These are phyloP conservation scores for Gymnogyps californianus DNA, from an alignment of 2,113 vertebrate species.

Conservation along the genomic window DNA sequence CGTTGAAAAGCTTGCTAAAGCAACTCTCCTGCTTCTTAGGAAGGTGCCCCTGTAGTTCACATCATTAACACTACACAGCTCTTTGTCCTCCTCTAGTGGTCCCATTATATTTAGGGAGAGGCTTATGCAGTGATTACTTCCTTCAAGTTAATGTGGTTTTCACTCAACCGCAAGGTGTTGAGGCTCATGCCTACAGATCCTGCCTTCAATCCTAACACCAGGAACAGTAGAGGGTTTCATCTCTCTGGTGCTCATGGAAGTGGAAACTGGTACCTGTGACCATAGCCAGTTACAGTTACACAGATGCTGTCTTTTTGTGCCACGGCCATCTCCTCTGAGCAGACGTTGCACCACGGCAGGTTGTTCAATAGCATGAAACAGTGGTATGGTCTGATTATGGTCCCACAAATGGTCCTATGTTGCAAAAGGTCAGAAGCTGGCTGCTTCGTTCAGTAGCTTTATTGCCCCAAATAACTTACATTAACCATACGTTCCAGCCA, in stretches of 20 bases:
- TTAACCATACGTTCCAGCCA: not conserved
- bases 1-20: not conserved
- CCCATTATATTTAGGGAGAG: not conserved
- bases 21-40: not conserved
- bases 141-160: not conserved
- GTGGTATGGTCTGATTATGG: not conserved
- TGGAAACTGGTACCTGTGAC: not conserved
- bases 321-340: not conserved
- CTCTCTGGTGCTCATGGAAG: not conserved
- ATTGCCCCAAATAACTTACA: not conserved
- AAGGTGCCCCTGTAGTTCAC: not conserved
- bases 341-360: not conserved
- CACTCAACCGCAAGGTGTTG: not conserved
- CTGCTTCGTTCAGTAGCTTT: not conserved
- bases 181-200: not conserved
- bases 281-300: not conserved
- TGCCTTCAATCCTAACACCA: fast-evolving
- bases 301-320: not conserved
- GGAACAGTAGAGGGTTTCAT: not conserved
- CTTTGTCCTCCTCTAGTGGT: conserved; percentile 55
- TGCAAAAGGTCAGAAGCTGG: not conserved
- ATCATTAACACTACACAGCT: not conserved
- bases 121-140: not conserved
- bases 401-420: not conserved
- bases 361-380: not conserved